Evolutionary conservation across 1,140 invertebrate genomes (phyloP).

Genomic region (Metaphire vulgaris): DNA sequence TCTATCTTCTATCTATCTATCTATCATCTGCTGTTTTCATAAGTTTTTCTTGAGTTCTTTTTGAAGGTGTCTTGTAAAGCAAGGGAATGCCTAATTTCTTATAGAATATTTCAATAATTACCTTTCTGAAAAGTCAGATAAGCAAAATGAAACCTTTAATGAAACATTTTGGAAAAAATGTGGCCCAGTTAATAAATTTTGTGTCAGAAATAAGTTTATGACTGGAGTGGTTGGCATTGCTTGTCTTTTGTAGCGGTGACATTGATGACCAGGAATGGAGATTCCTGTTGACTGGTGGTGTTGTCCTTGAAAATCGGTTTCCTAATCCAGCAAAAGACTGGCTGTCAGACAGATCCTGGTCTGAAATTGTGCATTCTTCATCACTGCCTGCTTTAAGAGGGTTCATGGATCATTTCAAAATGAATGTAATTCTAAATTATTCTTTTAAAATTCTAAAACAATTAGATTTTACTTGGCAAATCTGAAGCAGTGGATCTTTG

Average conservation of each 20-base stretch:
- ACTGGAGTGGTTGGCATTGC: neutral
- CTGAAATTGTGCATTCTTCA: constrained; percentile 47
- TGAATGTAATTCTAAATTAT: constrained; percentile 36
- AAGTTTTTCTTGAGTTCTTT: too few species aligned
- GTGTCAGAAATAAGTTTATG: neutral
- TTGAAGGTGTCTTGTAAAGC: too few species aligned
- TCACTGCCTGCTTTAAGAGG: constrained; percentile 47
- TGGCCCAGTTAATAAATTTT: neutral
- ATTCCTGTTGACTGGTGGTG: constrained; percentile 51
- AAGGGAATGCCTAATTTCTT: too few species aligned
- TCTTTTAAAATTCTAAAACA: too few species aligned
- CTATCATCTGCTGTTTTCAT: too few species aligned
- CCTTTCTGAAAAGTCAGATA: constrained; percentile 36
- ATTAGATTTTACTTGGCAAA: too few species aligned
- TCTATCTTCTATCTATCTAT: too few species aligned
- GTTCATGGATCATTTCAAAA: constrained; percentile 49
- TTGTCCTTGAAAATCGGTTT: constrained; percentile 50
- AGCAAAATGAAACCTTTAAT: neutral
- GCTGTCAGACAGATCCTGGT: constrained; percentile 51
- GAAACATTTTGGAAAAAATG: neutral
- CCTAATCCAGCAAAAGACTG: constrained; percentile 47
- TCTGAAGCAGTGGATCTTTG: too few species aligned
- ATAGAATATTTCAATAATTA: too few species aligned
- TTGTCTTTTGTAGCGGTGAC: constrained; percentile 37
- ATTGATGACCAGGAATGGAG: constrained; percentile 49